These are phyloP conservation scores for Capromys pilorides DNA, from an alignment of 2,797 vertebrate genomes.

Conservation along the genomic window DNA sequence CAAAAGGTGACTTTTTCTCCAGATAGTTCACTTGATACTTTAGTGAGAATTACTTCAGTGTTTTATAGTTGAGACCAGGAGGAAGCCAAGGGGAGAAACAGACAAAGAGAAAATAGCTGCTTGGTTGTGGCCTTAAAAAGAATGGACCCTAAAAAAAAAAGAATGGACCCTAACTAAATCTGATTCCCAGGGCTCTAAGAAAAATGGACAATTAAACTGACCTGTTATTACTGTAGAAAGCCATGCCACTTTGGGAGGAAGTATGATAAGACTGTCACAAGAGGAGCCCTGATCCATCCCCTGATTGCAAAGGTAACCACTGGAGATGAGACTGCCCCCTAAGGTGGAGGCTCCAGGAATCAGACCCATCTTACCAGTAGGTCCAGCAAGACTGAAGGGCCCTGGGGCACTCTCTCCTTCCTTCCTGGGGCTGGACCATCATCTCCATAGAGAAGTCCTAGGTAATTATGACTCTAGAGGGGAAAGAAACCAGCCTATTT, in stretches of 20 bases:
- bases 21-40: background rate
- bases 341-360: background rate
- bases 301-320: background rate
- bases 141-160: no score
- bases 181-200: background rate
- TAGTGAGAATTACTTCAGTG: background rate
- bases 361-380: background rate
- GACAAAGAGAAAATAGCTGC: background rate
- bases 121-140: background rate
- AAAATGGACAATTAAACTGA: background rate
- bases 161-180: no score
- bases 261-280: background rate
- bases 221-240: background rate
- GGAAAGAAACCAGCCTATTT: background rate
- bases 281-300: background rate
- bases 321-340: background rate
- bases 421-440: background rate
- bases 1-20: background rate
- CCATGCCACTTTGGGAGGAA: background rate
- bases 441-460: background rate
- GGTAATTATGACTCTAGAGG: background rate
- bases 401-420: no score
- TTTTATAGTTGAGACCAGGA: background rate
- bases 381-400: background rate
- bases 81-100: background rate